Evolutionary conservation across 1,140 invertebrate genomes (phyloP).

Genomic region (Stegodyphus dumicola): DNA sequence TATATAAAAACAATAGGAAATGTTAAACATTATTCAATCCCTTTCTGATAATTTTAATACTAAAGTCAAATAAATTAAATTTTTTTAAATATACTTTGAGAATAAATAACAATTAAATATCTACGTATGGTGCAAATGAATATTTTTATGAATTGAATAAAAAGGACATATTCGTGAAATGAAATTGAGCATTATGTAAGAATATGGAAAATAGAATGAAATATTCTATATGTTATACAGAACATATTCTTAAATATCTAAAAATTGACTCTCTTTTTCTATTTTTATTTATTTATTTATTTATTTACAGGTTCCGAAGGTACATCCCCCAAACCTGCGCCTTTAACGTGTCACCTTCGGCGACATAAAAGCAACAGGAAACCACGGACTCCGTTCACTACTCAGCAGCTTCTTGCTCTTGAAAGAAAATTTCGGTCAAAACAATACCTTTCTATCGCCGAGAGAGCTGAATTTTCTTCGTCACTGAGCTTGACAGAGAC

Average conservation of each 20-base stretch:
- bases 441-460: slow-evolving; percentile 96
- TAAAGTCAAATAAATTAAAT: too few relatives aligned
- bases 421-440: slow-evolving; percentile 97
- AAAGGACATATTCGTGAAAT: not conserved
- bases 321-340: slow-evolving; percentile 61
- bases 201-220: not conserved
- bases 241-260: not conserved
- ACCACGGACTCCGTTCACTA: slow-evolving; percentile 97
- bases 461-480: slow-evolving; percentile 95
- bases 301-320: slow-evolving; percentile 40
- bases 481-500: slow-evolving; percentile 95
- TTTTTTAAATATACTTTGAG: too few relatives aligned
- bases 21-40: too few relatives aligned
- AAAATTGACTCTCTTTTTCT: not conserved
- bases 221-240: not conserved
- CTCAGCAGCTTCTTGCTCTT: slow-evolving; percentile 91
- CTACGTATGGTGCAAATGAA: too few relatives aligned
- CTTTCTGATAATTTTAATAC: too few relatives aligned
- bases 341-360: slow-evolving; percentile 87
- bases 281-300: too few relatives aligned
- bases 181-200: not conserved
- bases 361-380: slow-evolving; percentile 97
- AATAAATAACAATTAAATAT: too few relatives aligned
- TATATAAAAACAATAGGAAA: too few relatives aligned
- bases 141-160: too few relatives aligned